Evolutionary conservation across 2,888 invertebrate genomes (phyloP).

Genomic region (Ypsolopha scabrella): DNA sequence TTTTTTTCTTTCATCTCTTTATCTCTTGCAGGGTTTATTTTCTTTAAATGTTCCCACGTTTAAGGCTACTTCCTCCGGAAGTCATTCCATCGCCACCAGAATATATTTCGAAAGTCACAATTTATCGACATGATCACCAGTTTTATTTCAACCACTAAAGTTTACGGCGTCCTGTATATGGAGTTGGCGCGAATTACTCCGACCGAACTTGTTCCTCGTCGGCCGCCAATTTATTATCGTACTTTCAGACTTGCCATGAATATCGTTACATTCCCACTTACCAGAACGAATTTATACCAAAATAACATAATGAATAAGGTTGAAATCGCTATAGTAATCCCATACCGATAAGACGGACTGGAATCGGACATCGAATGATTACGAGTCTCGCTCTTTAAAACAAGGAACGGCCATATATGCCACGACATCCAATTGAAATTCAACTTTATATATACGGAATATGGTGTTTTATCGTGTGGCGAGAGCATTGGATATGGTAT

Average conservation of each 20-base stretch:
- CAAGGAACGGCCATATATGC: slow-evolving; percentile 24
- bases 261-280: slow-evolving; percentile 23
- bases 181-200: slow-evolving; percentile 26
- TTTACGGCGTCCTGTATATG: slow-evolving; percentile 19
- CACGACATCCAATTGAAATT: neutral
- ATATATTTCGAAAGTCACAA: too few relatives aligned
- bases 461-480: slow-evolving; percentile 34
- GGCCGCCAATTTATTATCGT: slow-evolving; percentile 62
- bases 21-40: neutral
- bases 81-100: too few relatives aligned
- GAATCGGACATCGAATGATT: slow-evolving; percentile 62
- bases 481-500: slow-evolving; percentile 34
- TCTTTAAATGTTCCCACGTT: slow-evolving; percentile 6
- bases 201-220: slow-evolving; percentile 54
- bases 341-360: slow-evolving; percentile 47
- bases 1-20: too few relatives aligned
- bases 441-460: slow-evolving; percentile 9
- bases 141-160: slow-evolving; percentile 12
- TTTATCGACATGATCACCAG: neutral
- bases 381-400: slow-evolving; percentile 49
- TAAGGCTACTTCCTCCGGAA: slow-evolving; percentile 9
- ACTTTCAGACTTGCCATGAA: slow-evolving; percentile 51
- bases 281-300: slow-evolving; percentile 15
- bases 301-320: slow-evolving; percentile 15
- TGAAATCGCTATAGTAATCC: slow-evolving; percentile 16